These are phyloP conservation scores for Steinernema scapterisci DNA, from an alignment of 2,888 invertebrate species.

Conservation along the genomic window DNA sequence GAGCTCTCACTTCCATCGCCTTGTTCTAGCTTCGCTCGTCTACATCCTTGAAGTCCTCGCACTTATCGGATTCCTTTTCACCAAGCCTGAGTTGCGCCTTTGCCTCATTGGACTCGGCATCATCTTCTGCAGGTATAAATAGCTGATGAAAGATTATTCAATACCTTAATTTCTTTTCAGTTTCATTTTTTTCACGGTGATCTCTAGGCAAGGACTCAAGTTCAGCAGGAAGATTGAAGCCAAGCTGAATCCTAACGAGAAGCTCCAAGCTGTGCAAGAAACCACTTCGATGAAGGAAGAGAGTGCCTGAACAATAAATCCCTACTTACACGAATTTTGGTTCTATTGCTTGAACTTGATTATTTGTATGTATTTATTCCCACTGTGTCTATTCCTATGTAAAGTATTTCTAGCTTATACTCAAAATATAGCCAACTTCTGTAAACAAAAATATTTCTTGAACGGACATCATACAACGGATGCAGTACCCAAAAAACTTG, in stretches of 20 bases:
- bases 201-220: background rate
- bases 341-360: too few species aligned
- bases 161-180: background rate
- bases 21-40: conserved; percentile 52
- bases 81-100: conserved; percentile 34
- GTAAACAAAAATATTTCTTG: too few species aligned
- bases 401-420: too few species aligned
- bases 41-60: conserved; percentile 47
- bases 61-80: conserved; percentile 42
- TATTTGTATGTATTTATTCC: too few species aligned
- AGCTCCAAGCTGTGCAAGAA: background rate
- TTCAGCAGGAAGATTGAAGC: background rate
- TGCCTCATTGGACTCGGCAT: conserved; percentile 38
- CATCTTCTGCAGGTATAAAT: conserved; percentile 34
- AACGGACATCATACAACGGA: too few species aligned
- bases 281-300: too few species aligned
- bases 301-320: too few species aligned
- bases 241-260: background rate
- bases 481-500: too few species aligned
- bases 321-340: too few species aligned
- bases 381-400: too few species aligned
- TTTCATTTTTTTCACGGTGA: conserved; percentile 19
- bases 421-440: too few species aligned
- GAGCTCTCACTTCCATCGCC: conserved; percentile 55
- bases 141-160: conserved; percentile 7